Base-by-base conservation (phyloP, 2,797 vertebrate species). In the Lepidocolaptes lacrymiger region DNA sequence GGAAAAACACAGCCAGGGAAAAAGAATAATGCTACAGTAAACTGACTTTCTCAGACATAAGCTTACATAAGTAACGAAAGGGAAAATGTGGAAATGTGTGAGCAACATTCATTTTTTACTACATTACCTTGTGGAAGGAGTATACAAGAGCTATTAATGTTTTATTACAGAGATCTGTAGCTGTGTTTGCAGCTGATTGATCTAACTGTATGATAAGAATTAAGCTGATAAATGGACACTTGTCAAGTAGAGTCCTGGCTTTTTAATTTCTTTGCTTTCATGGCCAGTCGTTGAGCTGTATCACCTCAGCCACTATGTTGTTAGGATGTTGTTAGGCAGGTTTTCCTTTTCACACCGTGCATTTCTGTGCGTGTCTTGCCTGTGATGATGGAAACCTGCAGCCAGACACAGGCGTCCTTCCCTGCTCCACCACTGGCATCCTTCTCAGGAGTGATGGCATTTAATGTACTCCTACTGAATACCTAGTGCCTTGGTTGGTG, bases 311-410 rank as follows among this genome's bases (percentile, higher is more conserved):
- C 26, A 6, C 11, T 18, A 0, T 14, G 41, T 26, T 56, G 23
- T 64, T 22, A 3, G 1, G 43, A 0, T 14, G 41, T 26, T 56
- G 23, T 64, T 22, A 3, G 1, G 43, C 49, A 56, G 56, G 26
- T 54, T 91, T 88, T 66, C 56, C 48, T 76, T 85, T 49, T 23
- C 75, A 39, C 67, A 32, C 26, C 5, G 0, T 2, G 4, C 0
- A 0, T 80, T 84, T 80, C 85, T 36, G 1, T 27, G 17, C 30
- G 14, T 10, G 0, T 0, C 0, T 41, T 78, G 12, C 19, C 10
- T 9, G 13, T 12, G 43, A 9, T 30, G 73, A 54, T 23, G 7
- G n/a, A 11, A 83, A 37, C 21, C 55, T 61, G 48, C 52, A 80
- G 34, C 24, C 64, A 64, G 27, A 24, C 12, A 23, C 24, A 34